phyloP scores from a whole-genome alignment of 2,797 vertebrate species.

The Platyrinchus mystaceus region DNA sequence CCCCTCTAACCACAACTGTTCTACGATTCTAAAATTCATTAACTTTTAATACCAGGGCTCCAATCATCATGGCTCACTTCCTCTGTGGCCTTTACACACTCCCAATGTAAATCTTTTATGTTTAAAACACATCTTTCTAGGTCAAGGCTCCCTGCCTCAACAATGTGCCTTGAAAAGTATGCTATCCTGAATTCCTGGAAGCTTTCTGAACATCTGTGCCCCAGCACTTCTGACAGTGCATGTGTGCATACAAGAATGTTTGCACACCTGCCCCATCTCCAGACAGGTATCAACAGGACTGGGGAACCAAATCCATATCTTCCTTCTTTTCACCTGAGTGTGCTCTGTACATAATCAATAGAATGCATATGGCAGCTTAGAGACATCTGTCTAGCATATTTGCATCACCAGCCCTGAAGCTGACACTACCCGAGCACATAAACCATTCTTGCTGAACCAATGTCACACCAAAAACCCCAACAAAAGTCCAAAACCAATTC shows the following conservation, averaged over 20 bases:
- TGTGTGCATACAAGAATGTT: accelerated
- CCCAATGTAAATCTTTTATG: neutral
- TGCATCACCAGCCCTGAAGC: neutral
- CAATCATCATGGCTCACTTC: neutral
- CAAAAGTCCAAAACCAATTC: neutral
- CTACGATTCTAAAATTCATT: neutral
- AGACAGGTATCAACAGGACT: neutral
- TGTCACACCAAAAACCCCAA: accelerated
- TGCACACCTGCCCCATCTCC: neutral
- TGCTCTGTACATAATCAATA: neutral
- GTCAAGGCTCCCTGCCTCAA: neutral
- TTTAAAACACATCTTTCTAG: neutral
- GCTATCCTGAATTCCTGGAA: neutral
- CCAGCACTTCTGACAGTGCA: neutral
- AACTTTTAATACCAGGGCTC: neutral
- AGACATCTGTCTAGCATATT: neutral
- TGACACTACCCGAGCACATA: neutral
- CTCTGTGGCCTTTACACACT: neutral
- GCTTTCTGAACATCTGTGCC: neutral
- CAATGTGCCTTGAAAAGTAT: neutral
- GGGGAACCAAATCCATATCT: neutral
- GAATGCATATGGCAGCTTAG: neutral
- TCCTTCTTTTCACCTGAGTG: neutral
- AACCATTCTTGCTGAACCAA: neutral
- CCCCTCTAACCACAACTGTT: neutral